Conservation (phyloP, 2,888 invertebrate species). For the Punctoribates punctum region DNA sequence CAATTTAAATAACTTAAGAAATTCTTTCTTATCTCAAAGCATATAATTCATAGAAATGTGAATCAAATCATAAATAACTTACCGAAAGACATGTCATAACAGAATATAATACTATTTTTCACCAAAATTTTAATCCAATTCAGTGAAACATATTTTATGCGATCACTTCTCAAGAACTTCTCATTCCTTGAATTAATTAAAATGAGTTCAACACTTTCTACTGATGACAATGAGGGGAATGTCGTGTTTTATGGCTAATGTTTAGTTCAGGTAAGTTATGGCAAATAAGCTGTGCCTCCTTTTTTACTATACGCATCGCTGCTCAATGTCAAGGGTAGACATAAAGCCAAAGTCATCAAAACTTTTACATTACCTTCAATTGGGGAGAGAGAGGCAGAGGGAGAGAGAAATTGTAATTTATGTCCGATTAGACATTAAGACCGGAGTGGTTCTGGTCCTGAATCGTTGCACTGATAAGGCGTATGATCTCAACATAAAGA, state of each 20-base stretch:
- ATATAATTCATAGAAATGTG: neutral
- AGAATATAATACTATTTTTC: neutral
- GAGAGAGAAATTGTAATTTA: neutral
- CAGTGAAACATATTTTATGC: no score
- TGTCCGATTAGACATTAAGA: neutral
- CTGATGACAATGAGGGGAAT: neutral
- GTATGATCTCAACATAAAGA: no score
- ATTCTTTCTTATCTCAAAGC: neutral
- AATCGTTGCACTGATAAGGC: neutral
- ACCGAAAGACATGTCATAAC: conserved; percentile 6
- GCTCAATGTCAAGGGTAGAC: conserved; percentile 11
- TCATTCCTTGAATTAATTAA: no score
- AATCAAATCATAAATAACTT: neutral
- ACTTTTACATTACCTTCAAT: no score
- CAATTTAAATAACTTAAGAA: neutral
- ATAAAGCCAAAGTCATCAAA: no score
- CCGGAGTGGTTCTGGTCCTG: neutral
- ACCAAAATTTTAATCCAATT: no score
- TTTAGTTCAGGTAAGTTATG: conserved; percentile 12
- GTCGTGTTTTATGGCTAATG: neutral
- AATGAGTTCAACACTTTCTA: conserved; percentile 20
- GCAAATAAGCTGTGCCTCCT: neutral
- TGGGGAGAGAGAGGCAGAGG: no score
- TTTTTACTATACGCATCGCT: neutral
- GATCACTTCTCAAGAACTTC: no score